Conservation (phyloP, 2,113 vertebrate species). For the Eolophus roseicapilla region DNA sequence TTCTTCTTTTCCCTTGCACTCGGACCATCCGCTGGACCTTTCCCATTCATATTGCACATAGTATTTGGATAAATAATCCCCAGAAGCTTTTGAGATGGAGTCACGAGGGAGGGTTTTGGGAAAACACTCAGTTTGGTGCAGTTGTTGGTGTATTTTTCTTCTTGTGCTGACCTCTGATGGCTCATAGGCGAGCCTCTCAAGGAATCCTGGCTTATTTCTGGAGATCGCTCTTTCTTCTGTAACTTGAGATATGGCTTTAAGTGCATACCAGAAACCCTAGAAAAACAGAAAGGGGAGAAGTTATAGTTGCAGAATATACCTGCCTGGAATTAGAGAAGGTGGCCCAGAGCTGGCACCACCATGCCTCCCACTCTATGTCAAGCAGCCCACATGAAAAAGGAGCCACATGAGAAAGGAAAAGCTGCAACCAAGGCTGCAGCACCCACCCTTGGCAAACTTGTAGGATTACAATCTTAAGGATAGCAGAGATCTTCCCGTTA, state of each 20-base stretch:
- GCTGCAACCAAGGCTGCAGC: not conserved
- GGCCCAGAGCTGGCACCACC: not conserved
- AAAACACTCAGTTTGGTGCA: conserved; percentile 65
- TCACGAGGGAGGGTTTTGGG: conserved; percentile 46
- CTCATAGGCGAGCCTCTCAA: conserved; percentile 61
- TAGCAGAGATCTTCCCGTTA: not conserved
- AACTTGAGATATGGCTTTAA: conserved; percentile 86
- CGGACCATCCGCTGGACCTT: conserved; percentile 47
- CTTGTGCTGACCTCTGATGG: conserved; percentile 68
- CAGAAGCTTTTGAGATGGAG: conserved; percentile 75
- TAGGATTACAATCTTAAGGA: not conserved
- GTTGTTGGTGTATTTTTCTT: conserved; percentile 64
- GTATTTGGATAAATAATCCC: conserved; percentile 82
- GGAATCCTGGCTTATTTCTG: conserved; percentile 67
- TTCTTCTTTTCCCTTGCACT: conserved; percentile 68
- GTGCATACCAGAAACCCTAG: conserved; percentile 87
- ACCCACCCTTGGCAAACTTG: not conserved
- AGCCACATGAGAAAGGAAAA: not conserved
- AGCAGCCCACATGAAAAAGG: not conserved
- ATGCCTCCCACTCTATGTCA: not conserved
- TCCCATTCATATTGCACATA: conserved; percentile 74
- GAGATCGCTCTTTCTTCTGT: conserved; percentile 77
- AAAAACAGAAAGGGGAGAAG: conserved; percentile 18
- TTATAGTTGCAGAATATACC: not conserved
- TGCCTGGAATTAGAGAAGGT: not conserved